Conservation (phyloP, 2,888 invertebrate genomes). For the Tipula confusa region DNA sequence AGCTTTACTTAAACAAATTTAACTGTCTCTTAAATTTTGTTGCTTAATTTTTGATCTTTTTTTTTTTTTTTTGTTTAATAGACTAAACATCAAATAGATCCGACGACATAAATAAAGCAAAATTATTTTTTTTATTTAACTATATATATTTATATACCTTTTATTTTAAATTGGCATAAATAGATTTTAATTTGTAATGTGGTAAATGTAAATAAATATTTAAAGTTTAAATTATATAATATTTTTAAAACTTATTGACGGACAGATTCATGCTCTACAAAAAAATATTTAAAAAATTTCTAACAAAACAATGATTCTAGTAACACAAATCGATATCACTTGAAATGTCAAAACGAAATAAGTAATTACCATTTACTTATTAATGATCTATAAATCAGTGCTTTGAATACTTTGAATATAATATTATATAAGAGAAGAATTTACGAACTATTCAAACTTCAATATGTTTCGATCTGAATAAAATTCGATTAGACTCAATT, state of each 20-base stretch:
- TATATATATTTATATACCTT: neutral
- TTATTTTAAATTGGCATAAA: neutral
- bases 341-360: too few relatives aligned
- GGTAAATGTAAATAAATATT: neutral
- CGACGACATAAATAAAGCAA: neutral
- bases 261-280: neutral
- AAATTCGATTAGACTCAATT: too few relatives aligned
- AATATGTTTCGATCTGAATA: too few relatives aligned
- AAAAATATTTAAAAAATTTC: too few relatives aligned
- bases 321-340: too few relatives aligned
- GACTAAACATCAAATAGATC: neutral
- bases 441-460: too few relatives aligned
- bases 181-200: neutral
- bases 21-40: neutral
- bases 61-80: neutral
- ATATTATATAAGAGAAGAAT: too few relatives aligned
- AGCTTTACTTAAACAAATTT: neutral
- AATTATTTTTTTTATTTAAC: neutral
- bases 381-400: too few relatives aligned
- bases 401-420: too few relatives aligned
- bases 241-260: neutral
- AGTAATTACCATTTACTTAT: too few relatives aligned
- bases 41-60: constrained; percentile 1
- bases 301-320: too few relatives aligned
- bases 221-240: too few relatives aligned